These are phyloP conservation scores for Anticlea derivata DNA, from an alignment of 2,888 invertebrate species.

Conservation along the genomic window DNA sequence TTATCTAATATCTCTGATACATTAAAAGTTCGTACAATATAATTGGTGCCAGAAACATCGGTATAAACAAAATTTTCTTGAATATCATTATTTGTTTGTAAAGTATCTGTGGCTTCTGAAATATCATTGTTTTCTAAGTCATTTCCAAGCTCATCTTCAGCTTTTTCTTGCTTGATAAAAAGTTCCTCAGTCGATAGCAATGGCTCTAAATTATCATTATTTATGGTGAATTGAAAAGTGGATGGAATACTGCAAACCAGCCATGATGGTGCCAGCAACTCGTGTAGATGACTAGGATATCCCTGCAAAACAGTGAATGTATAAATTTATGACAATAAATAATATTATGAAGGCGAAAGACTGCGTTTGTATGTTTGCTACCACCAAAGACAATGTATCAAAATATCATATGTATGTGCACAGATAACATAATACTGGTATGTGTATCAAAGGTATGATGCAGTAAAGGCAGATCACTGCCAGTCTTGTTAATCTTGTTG, in stretches of 20 bases:
- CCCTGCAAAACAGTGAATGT: constrained; percentile 9
- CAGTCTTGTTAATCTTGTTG: no score
- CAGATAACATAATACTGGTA: no score
- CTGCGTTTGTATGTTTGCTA: no score
- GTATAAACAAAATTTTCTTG: neutral
- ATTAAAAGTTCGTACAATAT: neutral
- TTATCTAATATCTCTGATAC: neutral
- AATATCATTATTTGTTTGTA: neutral
- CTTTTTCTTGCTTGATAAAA: constrained; percentile 1
- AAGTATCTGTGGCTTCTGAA: neutral
- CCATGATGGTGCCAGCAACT: constrained; percentile 4
- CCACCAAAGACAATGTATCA: no score
- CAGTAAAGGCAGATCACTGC: no score
- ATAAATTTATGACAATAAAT: neutral
- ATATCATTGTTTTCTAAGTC: neutral
- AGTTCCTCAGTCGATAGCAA: neutral
- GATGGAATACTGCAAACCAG: neutral
- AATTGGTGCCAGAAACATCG: neutral
- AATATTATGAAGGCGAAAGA: no score
- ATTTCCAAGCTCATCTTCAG: neutral
- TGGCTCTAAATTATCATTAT: constrained; percentile 1
- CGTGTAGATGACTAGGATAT: constrained; percentile 1
- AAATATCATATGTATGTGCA: no score
- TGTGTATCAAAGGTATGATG: no score
- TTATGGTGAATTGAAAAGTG: constrained; percentile 1